phyloP scores from a whole-genome alignment of 2,113 vertebrate species.

The Brienomyrus longianalis region DNA sequence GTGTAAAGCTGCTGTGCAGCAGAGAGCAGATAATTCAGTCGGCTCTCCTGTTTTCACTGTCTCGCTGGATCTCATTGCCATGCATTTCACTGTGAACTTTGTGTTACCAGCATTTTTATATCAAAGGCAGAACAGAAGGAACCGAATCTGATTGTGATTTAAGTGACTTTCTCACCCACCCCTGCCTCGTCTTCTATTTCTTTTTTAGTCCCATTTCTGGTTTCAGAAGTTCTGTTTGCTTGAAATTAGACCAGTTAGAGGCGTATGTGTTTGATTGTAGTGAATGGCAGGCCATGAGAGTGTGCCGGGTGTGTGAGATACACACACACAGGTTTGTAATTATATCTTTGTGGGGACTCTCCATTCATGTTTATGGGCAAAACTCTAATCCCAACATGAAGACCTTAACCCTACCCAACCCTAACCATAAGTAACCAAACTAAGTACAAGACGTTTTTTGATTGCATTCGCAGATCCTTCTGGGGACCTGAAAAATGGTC shows the following conservation, averaged over 20 bases:
- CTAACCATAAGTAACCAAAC: no score
- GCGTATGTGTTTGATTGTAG: neutral
- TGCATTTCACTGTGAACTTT: neutral
- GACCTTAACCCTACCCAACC: no score
- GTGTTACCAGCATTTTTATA: neutral
- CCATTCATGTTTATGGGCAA: no score
- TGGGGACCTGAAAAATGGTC: neutral
- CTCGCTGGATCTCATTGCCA: neutral
- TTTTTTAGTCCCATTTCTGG: neutral
- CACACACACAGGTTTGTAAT: neutral
- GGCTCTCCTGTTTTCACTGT: neutral
- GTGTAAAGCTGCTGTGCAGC: neutral
- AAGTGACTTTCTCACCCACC: neutral
- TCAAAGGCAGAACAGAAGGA: neutral
- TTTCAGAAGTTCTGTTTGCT: neutral
- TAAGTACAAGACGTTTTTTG: no score
- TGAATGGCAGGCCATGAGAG: neutral
- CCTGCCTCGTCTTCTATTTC: neutral
- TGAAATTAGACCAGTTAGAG: neutral
- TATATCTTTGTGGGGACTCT: no score
- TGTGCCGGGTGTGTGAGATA: neutral
- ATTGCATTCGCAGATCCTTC: no score
- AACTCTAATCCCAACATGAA: no score
- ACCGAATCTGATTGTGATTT: neutral
- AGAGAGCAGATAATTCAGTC: neutral